A percentile compares a stretch with the other conserved stretches of the same genome.
Evolutionary conservation across 2,797 vertebrate genomes (phyloP).

Genomic region (Megalops cyprinoides): DNA sequence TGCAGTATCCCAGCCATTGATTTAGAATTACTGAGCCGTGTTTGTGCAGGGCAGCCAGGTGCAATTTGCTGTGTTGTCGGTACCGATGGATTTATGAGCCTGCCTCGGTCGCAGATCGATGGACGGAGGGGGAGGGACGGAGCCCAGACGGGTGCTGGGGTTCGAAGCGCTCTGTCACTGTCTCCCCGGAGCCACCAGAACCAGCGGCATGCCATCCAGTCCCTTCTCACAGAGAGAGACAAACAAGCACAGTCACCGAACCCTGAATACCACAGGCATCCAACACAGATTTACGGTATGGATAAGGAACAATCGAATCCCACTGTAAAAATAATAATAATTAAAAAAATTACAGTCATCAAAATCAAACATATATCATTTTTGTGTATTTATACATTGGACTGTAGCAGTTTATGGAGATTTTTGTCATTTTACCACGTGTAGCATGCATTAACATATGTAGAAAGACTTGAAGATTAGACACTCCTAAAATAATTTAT

Average conservation of each 20-base stretch:
- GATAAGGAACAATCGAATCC: neutral
- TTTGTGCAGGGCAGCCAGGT: conserved; percentile 13
- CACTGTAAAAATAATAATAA: too few species aligned
- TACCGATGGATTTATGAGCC: conserved; percentile 68
- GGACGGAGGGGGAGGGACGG: conserved; percentile 43
- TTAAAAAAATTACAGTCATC: too few species aligned
- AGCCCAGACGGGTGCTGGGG: conserved; percentile 34
- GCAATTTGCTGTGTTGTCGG: conserved; percentile 69
- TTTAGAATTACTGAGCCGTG: conserved; percentile 52
- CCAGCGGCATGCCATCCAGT: neutral
- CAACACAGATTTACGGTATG: neutral
- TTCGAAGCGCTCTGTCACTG: conserved; percentile 38
- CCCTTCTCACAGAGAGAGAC: neutral
- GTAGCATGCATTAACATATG: too few species aligned
- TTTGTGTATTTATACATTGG: too few species aligned
- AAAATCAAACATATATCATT: too few species aligned
- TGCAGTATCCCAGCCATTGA: conserved; percentile 60
- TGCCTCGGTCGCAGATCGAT: conserved; percentile 67
- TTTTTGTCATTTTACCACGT: too few species aligned
- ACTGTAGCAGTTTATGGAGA: too few species aligned
- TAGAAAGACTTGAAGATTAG: too few species aligned
- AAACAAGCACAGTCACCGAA: neutral
- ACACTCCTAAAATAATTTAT: too few species aligned
- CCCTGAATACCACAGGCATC: too few species aligned
- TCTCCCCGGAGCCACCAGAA: conserved; percentile 19